A percentile compares a stretch with the other conserved stretches of the same genome.
Conservation (phyloP, 2,888 invertebrate species). For the Notodonta dromedarius region DNA sequence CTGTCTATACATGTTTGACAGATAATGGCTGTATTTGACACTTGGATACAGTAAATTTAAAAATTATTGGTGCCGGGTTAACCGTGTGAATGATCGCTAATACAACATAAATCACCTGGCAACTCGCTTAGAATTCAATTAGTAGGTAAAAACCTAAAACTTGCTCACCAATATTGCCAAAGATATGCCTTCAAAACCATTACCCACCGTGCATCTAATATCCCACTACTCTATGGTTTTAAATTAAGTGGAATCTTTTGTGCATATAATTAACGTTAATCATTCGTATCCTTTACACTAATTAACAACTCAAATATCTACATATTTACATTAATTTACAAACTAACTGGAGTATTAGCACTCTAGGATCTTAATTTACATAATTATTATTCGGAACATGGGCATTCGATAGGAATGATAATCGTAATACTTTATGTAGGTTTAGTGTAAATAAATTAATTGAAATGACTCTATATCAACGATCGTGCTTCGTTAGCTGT, state of each 20-base stretch:
- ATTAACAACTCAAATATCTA: slow-evolving; percentile 68
- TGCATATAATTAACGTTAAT: slow-evolving; percentile 64
- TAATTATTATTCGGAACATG: slow-evolving; percentile 69
- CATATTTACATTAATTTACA: slow-evolving; percentile 77
- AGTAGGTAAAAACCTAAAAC: not conserved
- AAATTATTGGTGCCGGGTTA: too few species aligned
- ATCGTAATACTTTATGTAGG: slow-evolving; percentile 63
- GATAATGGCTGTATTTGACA: too few species aligned
- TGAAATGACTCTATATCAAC: slow-evolving; percentile 68
- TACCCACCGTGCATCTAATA: slow-evolving; percentile 19
- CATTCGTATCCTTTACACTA: slow-evolving; percentile 59
- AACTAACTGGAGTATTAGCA: slow-evolving; percentile 67
- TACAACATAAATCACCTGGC: too few species aligned
- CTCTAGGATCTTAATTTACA: slow-evolving; percentile 68
- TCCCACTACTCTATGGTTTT: slow-evolving; percentile 14
- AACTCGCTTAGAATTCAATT: too few species aligned
- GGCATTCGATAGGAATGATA: slow-evolving; percentile 65
- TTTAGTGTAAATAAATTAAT: slow-evolving; percentile 58
- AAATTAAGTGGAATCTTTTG: slow-evolving; percentile 54
- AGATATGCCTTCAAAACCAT: slow-evolving; percentile 1
- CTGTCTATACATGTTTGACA: too few species aligned
- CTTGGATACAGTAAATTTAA: too few species aligned
- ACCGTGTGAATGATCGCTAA: too few species aligned
- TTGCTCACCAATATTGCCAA: not conserved
- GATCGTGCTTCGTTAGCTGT: slow-evolving; percentile 89